A percentile compares a stretch with the other conserved stretches of the same genome.
These are phyloP conservation scores for Calycopis cecrops DNA, from an alignment of 1,140 invertebrate genomes.

Conservation along the genomic window DNA sequence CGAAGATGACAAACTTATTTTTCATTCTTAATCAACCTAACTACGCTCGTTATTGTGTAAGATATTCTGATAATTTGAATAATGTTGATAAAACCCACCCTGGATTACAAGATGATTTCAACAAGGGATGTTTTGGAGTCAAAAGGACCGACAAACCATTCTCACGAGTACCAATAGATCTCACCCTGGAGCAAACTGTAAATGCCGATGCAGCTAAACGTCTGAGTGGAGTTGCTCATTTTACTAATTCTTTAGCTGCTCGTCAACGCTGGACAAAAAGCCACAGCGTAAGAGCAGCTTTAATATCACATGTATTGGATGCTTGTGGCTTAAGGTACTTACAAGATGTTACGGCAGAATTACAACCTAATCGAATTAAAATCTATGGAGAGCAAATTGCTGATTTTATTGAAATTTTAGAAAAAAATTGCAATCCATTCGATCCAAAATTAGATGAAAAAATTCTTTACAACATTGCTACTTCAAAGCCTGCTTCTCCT, in stretches of 20 bases:
- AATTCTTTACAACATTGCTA: slow-evolving; percentile 27
- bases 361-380: slow-evolving; percentile 17
- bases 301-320: slow-evolving; percentile 30
- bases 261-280: slow-evolving; percentile 33
- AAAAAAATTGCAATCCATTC: slow-evolving; percentile 35
- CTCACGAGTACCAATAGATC: slow-evolving; percentile 35
- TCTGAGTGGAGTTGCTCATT: slow-evolving; percentile 30
- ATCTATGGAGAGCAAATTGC: slow-evolving; percentile 11
- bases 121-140: slow-evolving; percentile 24
- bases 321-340: slow-evolving; percentile 25
- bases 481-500: slow-evolving; percentile 10
- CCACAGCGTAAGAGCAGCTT: slow-evolving; percentile 26
- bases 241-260: slow-evolving; percentile 35
- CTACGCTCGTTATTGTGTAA: slow-evolving; percentile 33
- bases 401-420: slow-evolving; percentile 32
- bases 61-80: slow-evolving; percentile 35
- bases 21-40: slow-evolving; percentile 39
- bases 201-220: slow-evolving; percentile 39
- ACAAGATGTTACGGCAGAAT: slow-evolving; percentile 27
- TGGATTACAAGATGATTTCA: slow-evolving; percentile 15
- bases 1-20: slow-evolving; percentile 41
- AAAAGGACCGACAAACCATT: slow-evolving; percentile 35
- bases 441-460: slow-evolving; percentile 28
- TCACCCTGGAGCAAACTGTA: slow-evolving; percentile 38
- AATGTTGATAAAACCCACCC: slow-evolving; percentile 29